Evolutionary conservation across 2,113 vertebrate species (phyloP), one percentile per base, ranked within the genome.

Genomic region (Marmota monax): DNA sequence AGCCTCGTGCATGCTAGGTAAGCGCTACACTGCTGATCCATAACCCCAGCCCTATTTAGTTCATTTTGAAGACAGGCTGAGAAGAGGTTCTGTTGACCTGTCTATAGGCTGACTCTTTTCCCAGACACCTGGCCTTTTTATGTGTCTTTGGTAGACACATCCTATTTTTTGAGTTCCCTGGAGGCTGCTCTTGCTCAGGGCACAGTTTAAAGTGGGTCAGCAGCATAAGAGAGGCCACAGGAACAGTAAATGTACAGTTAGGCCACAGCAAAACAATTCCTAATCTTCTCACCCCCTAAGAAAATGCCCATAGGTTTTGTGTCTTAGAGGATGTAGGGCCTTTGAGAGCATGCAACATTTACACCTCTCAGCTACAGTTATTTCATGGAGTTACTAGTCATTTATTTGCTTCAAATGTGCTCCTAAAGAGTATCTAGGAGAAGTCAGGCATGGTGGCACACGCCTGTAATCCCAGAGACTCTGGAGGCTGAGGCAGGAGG

Each of bases 201-300:
- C 88, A 95, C 63, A 95, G 32, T 95, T 95, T 92, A 97, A 97
- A 92, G 96, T 97, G 96, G 96, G 95, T 96, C 97, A 73, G 48
- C 92, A 96, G 84, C 82, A 48, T 84, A 92, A 88, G 85, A 97
- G 85, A 87, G 45, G 51, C 29, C n/a, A 51, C 32, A 18, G 20
- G 83, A 87, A 42, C 32, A 86, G 88, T 90, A 96, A 96, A 78
- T 83, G 78, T 79, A 67, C 95, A 74, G n/a, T 86, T 96, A 87
- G 16, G 39, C 32, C 34, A n/a, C 18, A 48, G 13, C 22, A 69
- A 90, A 63, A 84, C 53, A 79, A 90, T 63, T 82, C 85, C 20
- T 63, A 12, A 48, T 53, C 14, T 77, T 25, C 18, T 45, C 29
- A 94, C 69, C 17, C 85, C 9, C 51, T 90, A 86, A 88, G 94